A percentile compares a stretch with the other conserved stretches of the same genome.
phyloP scores from a whole-genome alignment of 2,888 invertebrate species.

The Papilio protenor region DNA sequence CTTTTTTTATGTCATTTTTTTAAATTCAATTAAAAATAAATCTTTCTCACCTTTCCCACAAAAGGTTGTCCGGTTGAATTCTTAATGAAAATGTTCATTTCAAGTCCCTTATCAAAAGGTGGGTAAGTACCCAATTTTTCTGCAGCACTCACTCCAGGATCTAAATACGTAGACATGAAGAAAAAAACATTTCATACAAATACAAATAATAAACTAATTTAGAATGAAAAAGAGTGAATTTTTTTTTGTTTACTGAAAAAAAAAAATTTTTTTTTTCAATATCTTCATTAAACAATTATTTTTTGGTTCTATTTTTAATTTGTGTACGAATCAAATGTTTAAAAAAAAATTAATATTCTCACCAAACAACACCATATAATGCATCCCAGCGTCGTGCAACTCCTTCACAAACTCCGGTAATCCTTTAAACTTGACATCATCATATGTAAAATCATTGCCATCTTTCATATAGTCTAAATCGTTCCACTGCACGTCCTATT shows the following conservation, averaged over 20 bases:
- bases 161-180: slow-evolving; percentile 56
- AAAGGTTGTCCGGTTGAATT: slow-evolving; percentile 87
- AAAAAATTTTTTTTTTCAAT: too few relatives aligned
- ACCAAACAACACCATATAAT: slow-evolving; percentile 89
- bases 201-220: too few relatives aligned
- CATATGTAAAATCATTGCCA: slow-evolving; percentile 91
- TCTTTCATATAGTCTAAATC: slow-evolving; percentile 94
- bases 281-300: too few relatives aligned
- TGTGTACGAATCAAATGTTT: too few relatives aligned
- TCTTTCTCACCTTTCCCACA: slow-evolving; percentile 85
- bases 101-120: slow-evolving; percentile 90
- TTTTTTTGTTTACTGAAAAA: too few relatives aligned
- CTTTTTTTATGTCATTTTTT: not conserved
- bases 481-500: slow-evolving; percentile 91
- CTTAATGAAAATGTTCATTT: slow-evolving; percentile 89
- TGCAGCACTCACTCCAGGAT: slow-evolving; percentile 90
- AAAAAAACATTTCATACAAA: not conserved
- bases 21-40: not conserved
- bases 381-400: slow-evolving; percentile 88
- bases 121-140: slow-evolving; percentile 87
- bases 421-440: slow-evolving; percentile 84
- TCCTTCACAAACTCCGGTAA: slow-evolving; percentile 88
- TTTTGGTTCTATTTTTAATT: too few relatives aligned
- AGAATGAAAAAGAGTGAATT: too few relatives aligned
- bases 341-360: slow-evolving; percentile 47